Evolutionary conservation across 2,888 invertebrate genomes (phyloP), one percentile per base, ranked within the genome.

Genomic region (Torymus aiolomorphi): DNA sequence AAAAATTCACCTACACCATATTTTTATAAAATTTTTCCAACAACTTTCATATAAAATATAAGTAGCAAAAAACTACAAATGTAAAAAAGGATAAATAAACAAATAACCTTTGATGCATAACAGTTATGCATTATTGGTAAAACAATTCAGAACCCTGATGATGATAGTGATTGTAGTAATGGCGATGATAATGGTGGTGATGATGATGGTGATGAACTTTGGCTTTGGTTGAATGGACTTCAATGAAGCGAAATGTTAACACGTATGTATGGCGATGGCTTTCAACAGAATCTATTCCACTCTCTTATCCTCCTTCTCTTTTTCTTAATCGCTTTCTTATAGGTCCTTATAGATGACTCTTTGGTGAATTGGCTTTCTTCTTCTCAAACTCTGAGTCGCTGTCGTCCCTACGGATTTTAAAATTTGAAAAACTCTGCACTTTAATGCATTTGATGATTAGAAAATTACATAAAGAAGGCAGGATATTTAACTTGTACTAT

Each of bases 271-370:
- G 67, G 31, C 13, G 20, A 70, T 63, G 18, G 56, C 54, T 59
- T 56, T 65, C 20, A 65, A 72, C 24, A 24, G 49, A 56, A 75
- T 61, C 49, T 54, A 57, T 20, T 16, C 63, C 31, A 11, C n/a
- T 62, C 14, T 52, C 24, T 24, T 24, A 24, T 62, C n/a, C 63
- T 67, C 31, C 63, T 52, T 72, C 4, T 71, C 56, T 73, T n/a
- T 42, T n/a, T 69, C 18, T 67, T 2, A 42, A 16, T 63, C 49
- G 56, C 62, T 42, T 52, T 49, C 84, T 74, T 66, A 76, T 80
- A 84, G 31, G 14, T 86, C 86, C 84, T 89, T 86, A 90, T 51
- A 90, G 89, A 71, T 85, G 89, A 81, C 88, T 88, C 82, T 83
- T 88, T 73, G 88, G 88, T 54, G 88, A 84, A 42, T 84, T 75